These are phyloP conservation scores for Conopomorpha cramerella DNA, from an alignment of 1,140 invertebrate species.

Conservation along the genomic window DNA sequence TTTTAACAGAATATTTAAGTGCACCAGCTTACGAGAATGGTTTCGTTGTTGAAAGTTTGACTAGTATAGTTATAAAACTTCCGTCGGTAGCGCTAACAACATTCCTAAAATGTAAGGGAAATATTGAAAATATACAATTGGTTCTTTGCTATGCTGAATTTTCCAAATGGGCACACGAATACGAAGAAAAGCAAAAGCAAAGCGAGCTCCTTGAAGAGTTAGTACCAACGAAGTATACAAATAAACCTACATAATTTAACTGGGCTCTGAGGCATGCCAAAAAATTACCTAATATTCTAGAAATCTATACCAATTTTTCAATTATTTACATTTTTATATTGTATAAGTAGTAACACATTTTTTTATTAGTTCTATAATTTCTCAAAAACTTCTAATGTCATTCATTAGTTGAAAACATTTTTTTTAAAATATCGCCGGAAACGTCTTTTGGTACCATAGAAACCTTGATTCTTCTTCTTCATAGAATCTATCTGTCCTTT, in stretches of 20 bases:
- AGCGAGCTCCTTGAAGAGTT: slow-evolving; percentile 27
- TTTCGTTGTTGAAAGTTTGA: slow-evolving; percentile 35
- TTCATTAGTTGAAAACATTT: too few relatives aligned
- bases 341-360: not conserved
- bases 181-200: slow-evolving; percentile 28
- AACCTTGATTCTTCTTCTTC: too few relatives aligned
- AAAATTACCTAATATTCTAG: not conserved
- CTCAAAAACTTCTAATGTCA: too few relatives aligned
- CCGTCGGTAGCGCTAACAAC: slow-evolving; percentile 24
- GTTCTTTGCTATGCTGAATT: slow-evolving; percentile 40
- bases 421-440: too few relatives aligned
- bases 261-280: not conserved
- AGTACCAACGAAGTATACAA: slow-evolving; percentile 9
- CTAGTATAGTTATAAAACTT: slow-evolving; percentile 29
- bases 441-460: too few relatives aligned
- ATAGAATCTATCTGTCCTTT: too few relatives aligned
- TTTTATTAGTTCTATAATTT: too few relatives aligned
- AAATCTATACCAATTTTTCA: not conserved
- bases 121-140: slow-evolving; percentile 31
- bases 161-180: slow-evolving; percentile 28
- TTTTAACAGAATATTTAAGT: slow-evolving; percentile 29
- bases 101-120: slow-evolving; percentile 32
- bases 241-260: not conserved
- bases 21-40: slow-evolving; percentile 26
- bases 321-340: not conserved